phyloP scores from a whole-genome alignment of 2,888 invertebrate genomes.

The Melinopterus prodromus region DNA sequence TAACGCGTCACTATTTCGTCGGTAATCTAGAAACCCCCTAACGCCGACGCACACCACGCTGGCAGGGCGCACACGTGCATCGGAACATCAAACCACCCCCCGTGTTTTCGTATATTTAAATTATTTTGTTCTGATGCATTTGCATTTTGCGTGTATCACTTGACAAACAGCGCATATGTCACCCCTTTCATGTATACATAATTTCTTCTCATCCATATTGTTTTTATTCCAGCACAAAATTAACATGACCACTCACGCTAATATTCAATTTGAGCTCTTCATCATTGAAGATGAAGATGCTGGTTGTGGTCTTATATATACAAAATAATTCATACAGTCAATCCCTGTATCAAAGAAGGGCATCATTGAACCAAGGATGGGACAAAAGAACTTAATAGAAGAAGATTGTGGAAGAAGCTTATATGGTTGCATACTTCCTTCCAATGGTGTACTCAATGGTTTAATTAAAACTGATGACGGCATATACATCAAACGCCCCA shows the following conservation, averaged over 20 bases:
- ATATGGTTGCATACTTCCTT: no score
- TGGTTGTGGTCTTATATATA: no score
- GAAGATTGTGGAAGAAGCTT: no score
- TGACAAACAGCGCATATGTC: conserved; percentile 51
- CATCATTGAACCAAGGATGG: no score
- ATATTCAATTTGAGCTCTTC: not conserved
- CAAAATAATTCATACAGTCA: no score
- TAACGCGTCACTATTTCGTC: not conserved
- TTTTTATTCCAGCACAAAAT: conserved; percentile 7
- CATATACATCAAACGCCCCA: not conserved
- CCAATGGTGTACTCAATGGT: no score
- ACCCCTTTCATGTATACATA: conserved; percentile 42
- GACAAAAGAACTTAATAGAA: no score
- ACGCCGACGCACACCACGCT: conserved; percentile 45
- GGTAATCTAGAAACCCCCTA: conserved; percentile 5
- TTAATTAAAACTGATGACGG: not conserved
- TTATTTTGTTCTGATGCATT: conserved; percentile 53
- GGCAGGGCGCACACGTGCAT: conserved; percentile 52
- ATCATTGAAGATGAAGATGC: no score
- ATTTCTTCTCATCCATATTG: conserved; percentile 23
- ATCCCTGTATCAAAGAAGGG: no score
- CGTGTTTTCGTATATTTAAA: conserved; percentile 57
- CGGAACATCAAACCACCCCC: conserved; percentile 53
- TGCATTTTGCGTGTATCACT: conserved; percentile 55
- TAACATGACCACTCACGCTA: not conserved